Evolutionary conservation across 2,888 invertebrate genomes (phyloP).

Genomic region (Hymenopus coronatus): DNA sequence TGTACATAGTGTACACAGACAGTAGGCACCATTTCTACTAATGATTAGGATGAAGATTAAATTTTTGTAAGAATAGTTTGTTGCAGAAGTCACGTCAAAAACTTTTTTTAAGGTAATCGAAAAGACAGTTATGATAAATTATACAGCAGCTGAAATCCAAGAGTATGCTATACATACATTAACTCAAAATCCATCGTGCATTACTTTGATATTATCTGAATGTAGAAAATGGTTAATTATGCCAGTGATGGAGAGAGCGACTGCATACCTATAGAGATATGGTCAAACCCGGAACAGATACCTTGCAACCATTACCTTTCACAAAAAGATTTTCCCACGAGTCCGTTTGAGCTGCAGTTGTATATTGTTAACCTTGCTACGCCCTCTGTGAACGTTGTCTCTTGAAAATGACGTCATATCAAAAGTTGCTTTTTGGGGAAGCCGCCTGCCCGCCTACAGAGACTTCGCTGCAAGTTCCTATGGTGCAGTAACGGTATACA

Average conservation of each 20-base stretch:
- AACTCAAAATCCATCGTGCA: no score
- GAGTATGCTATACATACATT: no score
- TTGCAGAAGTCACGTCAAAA: no score
- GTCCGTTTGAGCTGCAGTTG: not conserved
- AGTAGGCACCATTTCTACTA: no score
- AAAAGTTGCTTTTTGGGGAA: not conserved
- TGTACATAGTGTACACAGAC: no score
- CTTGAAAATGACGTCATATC: not conserved
- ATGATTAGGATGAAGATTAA: no score
- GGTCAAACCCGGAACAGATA: not conserved
- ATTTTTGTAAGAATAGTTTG: no score
- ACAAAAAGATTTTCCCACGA: not conserved
- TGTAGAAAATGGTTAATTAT: no score
- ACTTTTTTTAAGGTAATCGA: no score
- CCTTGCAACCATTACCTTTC: not conserved
- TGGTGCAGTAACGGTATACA: not conserved
- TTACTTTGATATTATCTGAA: no score
- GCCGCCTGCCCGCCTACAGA: not conserved
- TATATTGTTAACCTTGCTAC: not conserved
- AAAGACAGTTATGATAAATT: no score
- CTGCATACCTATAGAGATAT: not conserved
- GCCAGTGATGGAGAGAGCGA: not conserved
- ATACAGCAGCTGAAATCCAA: no score
- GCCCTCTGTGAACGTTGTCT: not conserved
- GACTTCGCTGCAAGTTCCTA: not conserved